Percentiles rank a stretch among this genome's conserved stretches.
Evolutionary conservation across 2,797 vertebrate genomes (phyloP).

Genomic region (Molossus alvarezi): DNA sequence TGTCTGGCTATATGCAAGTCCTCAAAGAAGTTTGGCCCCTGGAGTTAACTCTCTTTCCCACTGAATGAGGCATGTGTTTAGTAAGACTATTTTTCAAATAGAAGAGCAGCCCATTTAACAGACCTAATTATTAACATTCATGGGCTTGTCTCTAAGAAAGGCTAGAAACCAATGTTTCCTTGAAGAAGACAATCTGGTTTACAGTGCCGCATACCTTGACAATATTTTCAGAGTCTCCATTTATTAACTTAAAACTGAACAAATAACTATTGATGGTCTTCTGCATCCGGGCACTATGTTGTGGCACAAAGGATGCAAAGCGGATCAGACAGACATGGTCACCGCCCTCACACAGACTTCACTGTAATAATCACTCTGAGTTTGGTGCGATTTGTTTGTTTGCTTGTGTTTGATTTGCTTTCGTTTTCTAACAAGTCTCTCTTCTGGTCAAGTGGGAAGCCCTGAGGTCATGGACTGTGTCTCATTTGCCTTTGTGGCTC

Average conservation of each 20-base stretch:
- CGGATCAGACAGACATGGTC: background rate
- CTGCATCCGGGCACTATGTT: background rate
- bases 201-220: background rate
- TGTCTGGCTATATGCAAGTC: background rate
- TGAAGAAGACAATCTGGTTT: background rate
- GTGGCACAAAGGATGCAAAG: background rate
- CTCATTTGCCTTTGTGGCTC: slow-evolving; percentile 48
- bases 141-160: background rate
- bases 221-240: background rate
- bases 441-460: slow-evolving; percentile 13
- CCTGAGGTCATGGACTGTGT: background rate
- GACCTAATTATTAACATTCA: background rate
- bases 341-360: background rate
- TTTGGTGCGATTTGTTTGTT: background rate
- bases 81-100: slow-evolving; percentile 22
- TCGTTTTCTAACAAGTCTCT: background rate
- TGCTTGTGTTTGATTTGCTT: background rate
- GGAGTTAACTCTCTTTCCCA: background rate
- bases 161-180: background rate
- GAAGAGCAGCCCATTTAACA: background rate
- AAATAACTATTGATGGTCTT: background rate
- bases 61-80: background rate
- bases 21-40: background rate
- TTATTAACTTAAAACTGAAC: slow-evolving; percentile 17
- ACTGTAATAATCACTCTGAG: background rate